These are phyloP conservation scores for Perca schrenkii DNA, from an alignment of 2,113 vertebrate species.

Conservation along the genomic window DNA sequence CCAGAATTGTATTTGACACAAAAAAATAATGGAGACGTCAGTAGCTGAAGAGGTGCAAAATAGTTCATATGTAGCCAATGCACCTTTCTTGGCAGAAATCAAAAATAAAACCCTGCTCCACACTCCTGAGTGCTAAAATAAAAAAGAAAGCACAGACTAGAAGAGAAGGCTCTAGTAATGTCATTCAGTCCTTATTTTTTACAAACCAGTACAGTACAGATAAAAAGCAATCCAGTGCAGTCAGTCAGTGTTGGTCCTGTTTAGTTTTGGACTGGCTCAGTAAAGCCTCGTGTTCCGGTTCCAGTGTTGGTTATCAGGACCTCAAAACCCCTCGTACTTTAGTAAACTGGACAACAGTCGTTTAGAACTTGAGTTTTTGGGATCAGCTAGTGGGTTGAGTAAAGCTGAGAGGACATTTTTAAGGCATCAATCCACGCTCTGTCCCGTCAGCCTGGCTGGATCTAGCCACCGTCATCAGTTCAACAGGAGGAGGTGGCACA, in stretches of 20 bases:
- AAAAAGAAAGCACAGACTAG: not conserved
- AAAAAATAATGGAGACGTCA: not conserved
- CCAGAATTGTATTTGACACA: not conserved
- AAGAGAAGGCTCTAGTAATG: not conserved
- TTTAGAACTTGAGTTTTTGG: slow-evolving; percentile 16
- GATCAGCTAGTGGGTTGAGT: slow-evolving; percentile 9
- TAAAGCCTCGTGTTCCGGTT: not conserved
- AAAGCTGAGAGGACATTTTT: slow-evolving; percentile 49
- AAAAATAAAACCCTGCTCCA: slow-evolving; percentile 4
- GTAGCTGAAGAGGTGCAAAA: not conserved
- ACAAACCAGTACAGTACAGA: slow-evolving; percentile 21
- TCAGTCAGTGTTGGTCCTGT: not conserved
- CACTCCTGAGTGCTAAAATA: not conserved
- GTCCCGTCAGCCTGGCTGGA: not conserved
- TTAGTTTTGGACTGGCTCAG: slow-evolving; percentile 17
- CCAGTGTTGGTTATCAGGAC: not conserved
- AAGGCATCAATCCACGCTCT: slow-evolving; percentile 43
- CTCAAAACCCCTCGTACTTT: not conserved
- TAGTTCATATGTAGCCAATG: not conserved
- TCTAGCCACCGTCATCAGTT: too few relatives aligned
- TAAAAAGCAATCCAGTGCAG: not conserved
- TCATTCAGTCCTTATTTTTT: slow-evolving; percentile 6
- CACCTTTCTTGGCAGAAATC: too few relatives aligned
- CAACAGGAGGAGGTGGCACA: too few relatives aligned
- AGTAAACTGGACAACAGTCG: slow-evolving; percentile 6